Conservation (phyloP, 2,113 vertebrate species). For the Pimephales promelas region DNA sequence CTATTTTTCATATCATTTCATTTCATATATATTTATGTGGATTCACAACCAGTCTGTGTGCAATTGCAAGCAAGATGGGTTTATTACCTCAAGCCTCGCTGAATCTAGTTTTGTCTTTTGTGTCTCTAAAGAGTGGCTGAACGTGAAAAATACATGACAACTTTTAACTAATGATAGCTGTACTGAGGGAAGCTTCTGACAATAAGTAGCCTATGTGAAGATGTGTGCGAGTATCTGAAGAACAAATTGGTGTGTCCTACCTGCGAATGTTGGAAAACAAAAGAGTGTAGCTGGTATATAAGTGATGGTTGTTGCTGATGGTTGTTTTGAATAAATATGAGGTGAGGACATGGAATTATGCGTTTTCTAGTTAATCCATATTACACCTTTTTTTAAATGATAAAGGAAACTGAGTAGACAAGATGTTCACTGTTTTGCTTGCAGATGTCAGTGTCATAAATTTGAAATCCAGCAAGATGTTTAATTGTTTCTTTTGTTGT, state of each 20-base stretch:
- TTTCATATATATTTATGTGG: not conserved
- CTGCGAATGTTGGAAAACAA: not conserved
- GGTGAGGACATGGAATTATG: not conserved
- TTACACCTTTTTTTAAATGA: not conserved
- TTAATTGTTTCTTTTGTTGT: no score
- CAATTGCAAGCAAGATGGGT: not conserved
- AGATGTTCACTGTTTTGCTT: no score
- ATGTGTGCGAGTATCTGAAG: not conserved
- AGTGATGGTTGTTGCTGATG: not conserved
- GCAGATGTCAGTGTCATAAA: no score
- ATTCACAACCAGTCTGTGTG: not conserved
- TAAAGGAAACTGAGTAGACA: not conserved
- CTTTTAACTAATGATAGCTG: not conserved
- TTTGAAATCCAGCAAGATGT: no score
- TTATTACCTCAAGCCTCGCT: constrained; percentile 18
- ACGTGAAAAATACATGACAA: not conserved
- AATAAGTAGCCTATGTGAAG: not conserved
- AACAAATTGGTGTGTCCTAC: not conserved
- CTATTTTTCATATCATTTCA: not conserved
- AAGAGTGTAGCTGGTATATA: not conserved
- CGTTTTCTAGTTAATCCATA: not conserved
- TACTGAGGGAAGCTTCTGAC: no score
- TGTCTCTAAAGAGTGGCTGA: not conserved
- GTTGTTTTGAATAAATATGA: not conserved
- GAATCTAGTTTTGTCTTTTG: not conserved